Conservation (phyloP, 1,140 invertebrate genomes). For the Pogonomyrmex barbatus region DNA sequence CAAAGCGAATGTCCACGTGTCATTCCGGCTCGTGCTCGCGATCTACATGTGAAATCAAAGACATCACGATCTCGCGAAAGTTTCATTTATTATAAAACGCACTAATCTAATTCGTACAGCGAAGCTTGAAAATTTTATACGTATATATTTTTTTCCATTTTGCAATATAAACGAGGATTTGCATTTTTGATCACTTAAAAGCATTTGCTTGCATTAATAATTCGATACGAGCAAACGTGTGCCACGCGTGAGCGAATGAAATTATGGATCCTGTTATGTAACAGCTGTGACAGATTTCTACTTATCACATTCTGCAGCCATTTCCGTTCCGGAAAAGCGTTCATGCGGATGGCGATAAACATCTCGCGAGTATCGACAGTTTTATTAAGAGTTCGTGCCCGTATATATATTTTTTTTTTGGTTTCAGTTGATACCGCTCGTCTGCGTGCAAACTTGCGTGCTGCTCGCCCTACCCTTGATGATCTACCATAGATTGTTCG, state of each 20-base stretch:
- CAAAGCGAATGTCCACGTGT: neutral
- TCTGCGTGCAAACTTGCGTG: constrained; percentile 68
- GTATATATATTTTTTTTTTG: constrained; percentile 8
- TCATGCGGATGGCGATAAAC: constrained; percentile 22
- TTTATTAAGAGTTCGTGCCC: constrained; percentile 13
- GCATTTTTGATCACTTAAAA: neutral
- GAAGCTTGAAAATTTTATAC: neutral
- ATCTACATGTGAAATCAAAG: neutral
- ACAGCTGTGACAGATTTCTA: constrained; percentile 20
- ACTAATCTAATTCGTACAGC: neutral
- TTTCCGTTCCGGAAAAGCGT: neutral
- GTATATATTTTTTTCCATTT: neutral
- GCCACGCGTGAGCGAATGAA: neutral
- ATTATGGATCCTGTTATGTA: neutral
- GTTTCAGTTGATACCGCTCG: constrained; percentile 82
- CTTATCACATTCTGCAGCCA: constrained; percentile 1
- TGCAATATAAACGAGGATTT: neutral
- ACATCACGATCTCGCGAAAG: neutral
- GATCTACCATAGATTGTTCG: constrained; percentile 74
- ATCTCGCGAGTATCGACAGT: constrained; percentile 20
- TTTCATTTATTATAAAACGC: neutral
- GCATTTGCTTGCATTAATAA: neutral
- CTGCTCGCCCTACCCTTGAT: constrained; percentile 63
- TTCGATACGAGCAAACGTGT: neutral
- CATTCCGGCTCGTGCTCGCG: neutral